Evolutionary conservation across 2,888 invertebrate species (phyloP).

Genomic region (Lasioglossum figueresi): DNA sequence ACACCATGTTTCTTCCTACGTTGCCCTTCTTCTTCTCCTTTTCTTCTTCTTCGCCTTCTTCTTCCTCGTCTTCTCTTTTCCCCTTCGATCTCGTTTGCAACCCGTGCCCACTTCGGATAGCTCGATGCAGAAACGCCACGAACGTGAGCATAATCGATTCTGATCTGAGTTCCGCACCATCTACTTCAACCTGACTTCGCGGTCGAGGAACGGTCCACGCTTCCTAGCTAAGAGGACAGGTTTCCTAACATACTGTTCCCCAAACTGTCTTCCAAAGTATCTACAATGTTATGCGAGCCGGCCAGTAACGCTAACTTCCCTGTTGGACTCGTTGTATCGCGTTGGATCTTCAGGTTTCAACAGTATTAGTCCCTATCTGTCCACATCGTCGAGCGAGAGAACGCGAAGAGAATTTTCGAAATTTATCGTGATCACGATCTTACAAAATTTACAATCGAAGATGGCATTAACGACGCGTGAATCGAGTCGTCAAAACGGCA

Average conservation of each 20-base stretch:
- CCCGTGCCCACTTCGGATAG: constrained; percentile 14
- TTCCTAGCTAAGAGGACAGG: constrained; percentile 7
- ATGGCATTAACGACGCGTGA: not conserved
- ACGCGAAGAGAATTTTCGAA: too few relatives aligned
- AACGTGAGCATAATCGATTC: constrained; percentile 60
- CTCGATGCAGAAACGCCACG: constrained; percentile 42
- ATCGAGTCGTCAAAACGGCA: not conserved
- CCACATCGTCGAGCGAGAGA: not conserved
- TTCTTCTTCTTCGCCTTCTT: constrained; percentile 18
- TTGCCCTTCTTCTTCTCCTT: constrained; percentile 29
- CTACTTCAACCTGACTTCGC: constrained; percentile 43
- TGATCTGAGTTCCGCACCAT: constrained; percentile 52
- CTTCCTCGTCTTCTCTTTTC: constrained; percentile 23
- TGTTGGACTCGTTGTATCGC: not conserved
- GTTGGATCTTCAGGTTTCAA: not conserved
- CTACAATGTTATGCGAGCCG: not conserved
- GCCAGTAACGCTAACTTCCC: not conserved
- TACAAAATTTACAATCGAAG: not conserved
- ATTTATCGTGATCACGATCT: not conserved
- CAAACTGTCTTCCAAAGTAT: not conserved
- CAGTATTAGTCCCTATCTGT: not conserved
- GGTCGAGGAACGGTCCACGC: constrained; percentile 27
- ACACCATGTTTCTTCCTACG: constrained; percentile 29
- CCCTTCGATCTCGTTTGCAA: constrained; percentile 44
- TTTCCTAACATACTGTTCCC: not conserved